Percentiles rank a stretch among this genome's conserved stretches.
These are phyloP conservation scores for Malacoraja senta DNA, from an alignment of 2,797 vertebrate genomes.

Conservation along the genomic window DNA sequence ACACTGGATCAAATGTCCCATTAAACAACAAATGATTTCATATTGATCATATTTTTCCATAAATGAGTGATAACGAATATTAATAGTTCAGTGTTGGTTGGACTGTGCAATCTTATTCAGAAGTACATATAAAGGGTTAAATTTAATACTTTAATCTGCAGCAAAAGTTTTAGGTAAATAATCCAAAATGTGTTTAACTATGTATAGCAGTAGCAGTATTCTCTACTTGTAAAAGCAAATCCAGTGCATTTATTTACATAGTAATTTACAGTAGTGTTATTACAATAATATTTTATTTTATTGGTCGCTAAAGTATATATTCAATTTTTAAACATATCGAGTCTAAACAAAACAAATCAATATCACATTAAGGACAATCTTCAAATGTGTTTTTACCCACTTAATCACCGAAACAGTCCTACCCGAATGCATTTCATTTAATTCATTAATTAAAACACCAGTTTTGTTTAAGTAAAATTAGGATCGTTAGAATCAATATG, in stretches of 20 bases:
- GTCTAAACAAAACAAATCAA: conserved; percentile 8
- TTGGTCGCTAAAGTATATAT: conserved; percentile 4
- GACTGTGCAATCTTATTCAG: neutral
- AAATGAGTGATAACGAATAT: neutral
- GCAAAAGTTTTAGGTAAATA: neutral
- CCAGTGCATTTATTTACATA: neutral
- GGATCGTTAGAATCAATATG: conserved; percentile 21
- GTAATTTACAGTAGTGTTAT: neutral
- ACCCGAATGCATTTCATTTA: neutral
- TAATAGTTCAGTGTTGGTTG: neutral
- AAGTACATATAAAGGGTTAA: neutral
- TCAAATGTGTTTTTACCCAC: neutral
- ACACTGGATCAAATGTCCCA: conserved; percentile 1
- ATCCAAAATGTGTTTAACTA: neutral
- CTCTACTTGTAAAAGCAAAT: neutral
- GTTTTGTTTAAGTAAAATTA: conserved; percentile 21
- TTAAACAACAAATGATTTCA: neutral
- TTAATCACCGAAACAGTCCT: neutral
- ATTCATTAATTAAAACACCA: neutral
- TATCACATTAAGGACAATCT: conserved; percentile 24
- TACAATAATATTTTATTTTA: neutral
- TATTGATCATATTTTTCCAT: neutral
- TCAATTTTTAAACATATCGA: conserved; percentile 15
- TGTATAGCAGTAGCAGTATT: neutral
- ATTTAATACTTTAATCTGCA: neutral